A percentile compares a stretch with the other conserved stretches of the same genome.
phyloP scores from a whole-genome alignment of 2,113 vertebrate genomes.

The Campylorhamphus procurvoides region DNA sequence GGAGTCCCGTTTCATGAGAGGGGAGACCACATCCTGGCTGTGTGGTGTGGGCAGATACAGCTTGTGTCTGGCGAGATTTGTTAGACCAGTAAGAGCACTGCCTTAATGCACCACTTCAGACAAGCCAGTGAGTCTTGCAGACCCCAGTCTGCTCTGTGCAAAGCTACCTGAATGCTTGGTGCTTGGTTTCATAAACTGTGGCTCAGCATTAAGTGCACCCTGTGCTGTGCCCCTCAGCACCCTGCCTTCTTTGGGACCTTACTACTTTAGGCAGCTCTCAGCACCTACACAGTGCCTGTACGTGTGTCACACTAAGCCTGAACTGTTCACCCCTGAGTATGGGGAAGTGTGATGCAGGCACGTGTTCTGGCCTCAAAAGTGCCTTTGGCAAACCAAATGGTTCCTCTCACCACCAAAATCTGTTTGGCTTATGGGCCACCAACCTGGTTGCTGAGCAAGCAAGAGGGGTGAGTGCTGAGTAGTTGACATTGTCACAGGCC shows the following conservation, averaged over 20 bases:
- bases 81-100: accelerated
- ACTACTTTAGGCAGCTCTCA: neutral
- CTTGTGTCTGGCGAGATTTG: neutral
- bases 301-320: accelerated
- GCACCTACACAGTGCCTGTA: accelerated
- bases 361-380: neutral
- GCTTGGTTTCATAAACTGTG: neutral
- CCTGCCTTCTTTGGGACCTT: neutral
- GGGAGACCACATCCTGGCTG: neutral
- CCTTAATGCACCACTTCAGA: neutral
- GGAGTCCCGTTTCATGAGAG: neutral
- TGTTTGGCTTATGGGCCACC: neutral
- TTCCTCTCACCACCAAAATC: neutral
- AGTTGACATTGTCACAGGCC: neutral
- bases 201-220: neutral
- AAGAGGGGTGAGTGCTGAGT: neutral
- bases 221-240: neutral
- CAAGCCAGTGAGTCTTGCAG: neutral
- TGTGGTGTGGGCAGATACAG: neutral
- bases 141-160: neutral
- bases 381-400: neutral
- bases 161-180: accelerated
- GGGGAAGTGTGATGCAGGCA: accelerated
- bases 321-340: neutral
- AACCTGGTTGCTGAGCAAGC: neutral